These are phyloP conservation scores for Drosophila hydei DNA, from an alignment of 1,140 invertebrate species.

Conservation along the genomic window DNA sequence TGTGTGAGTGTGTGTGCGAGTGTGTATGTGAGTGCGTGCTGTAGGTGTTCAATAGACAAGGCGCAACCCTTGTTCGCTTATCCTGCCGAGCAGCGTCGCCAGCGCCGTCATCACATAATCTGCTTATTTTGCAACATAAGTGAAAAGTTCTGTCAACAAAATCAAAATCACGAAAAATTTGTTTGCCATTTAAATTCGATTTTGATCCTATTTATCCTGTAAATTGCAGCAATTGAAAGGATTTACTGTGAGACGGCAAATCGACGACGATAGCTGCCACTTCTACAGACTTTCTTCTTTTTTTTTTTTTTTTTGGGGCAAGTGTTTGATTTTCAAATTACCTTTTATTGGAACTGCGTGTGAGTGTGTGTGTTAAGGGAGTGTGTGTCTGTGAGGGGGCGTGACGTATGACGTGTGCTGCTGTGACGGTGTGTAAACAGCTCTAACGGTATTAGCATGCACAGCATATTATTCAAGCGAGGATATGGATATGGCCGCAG, in stretches of 20 bases:
- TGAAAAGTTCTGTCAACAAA: conserved; percentile 83
- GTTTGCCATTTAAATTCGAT: conserved; percentile 83
- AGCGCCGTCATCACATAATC: conserved; percentile 57
- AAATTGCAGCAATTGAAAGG: conserved; percentile 83
- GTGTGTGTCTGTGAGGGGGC: neutral
- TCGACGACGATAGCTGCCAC: neutral
- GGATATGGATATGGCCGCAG: conserved; percentile 25
- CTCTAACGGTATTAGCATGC: conserved; percentile 51
- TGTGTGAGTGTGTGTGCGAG: conserved; percentile 3
- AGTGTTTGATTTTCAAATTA: conserved; percentile 81
- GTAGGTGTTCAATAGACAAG: conserved; percentile 51
- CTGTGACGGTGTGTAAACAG: conserved; percentile 49
- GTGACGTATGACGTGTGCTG: conserved; percentile 26
- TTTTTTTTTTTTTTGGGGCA: conserved; percentile 10
- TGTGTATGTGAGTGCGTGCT: conserved; percentile 20
- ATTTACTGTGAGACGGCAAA: conserved; percentile 57
- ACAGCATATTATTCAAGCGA: conserved; percentile 23
- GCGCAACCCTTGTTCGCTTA: conserved; percentile 57
- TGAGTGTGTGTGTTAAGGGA: conserved; percentile 24
- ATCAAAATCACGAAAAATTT: conserved; percentile 80
- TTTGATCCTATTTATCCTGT: conserved; percentile 83
- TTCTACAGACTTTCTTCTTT: conserved; percentile 3
- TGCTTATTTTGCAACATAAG: conserved; percentile 79
- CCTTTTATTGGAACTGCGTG: conserved; percentile 54
- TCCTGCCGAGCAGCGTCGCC: conserved; percentile 25